Percentiles rank a stretch among this genome's conserved stretches.
Evolutionary conservation across 35 echinoderm and acorn worm genomes (phyloP).

Genomic region (Patiria miniata): DNA sequence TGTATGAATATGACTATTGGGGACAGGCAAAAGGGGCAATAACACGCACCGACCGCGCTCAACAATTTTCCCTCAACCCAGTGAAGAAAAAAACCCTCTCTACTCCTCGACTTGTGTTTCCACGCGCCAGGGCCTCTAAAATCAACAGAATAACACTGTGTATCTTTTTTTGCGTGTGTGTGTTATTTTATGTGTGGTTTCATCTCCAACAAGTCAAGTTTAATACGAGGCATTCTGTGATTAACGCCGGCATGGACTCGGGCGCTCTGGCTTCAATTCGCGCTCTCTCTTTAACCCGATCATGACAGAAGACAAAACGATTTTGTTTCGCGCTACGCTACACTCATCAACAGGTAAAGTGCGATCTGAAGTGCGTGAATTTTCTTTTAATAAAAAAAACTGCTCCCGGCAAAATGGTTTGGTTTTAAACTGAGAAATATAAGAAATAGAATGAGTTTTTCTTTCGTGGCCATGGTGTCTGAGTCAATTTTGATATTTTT

Average conservation of each 20-base stretch:
- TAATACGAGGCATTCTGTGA: background rate
- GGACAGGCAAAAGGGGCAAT: constrained; percentile 4
- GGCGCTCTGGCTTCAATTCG: background rate
- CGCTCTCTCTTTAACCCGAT: background rate
- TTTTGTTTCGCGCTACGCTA: background rate
- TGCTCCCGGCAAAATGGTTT: background rate
- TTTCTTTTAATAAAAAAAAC: constrained; percentile 20
- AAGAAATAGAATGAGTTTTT: no score
- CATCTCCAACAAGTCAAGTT: background rate
- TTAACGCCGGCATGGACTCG: background rate
- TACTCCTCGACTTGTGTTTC: constrained; percentile 1
- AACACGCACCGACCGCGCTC: background rate
- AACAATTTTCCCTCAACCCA: background rate
- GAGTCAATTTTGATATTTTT: no score
- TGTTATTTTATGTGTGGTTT: background rate
- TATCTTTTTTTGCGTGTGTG: background rate
- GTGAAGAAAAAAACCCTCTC: background rate
- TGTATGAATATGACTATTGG: constrained; percentile 17
- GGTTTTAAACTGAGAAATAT: no score
- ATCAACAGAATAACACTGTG: constrained; percentile 17
- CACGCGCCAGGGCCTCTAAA: background rate
- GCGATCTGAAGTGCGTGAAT: background rate
- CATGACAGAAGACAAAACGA: background rate
- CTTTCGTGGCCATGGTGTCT: no score
- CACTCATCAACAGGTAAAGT: constrained; percentile 8